Evolutionary conservation across 2,113 vertebrate genomes (phyloP).

Genomic region (Scomber japonicus): DNA sequence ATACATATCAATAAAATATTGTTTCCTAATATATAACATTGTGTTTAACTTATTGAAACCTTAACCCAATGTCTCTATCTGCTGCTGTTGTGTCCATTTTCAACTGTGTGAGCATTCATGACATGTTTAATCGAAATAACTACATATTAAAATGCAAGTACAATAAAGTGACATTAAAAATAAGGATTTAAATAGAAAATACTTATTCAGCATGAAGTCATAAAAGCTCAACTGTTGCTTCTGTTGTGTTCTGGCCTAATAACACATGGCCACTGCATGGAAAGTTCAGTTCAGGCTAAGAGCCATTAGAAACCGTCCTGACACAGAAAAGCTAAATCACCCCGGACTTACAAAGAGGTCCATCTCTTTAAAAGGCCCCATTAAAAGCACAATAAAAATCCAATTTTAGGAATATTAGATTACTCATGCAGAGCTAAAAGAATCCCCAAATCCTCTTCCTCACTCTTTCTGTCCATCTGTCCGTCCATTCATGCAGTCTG

Average conservation of each 20-base stretch:
- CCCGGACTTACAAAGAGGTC: slow-evolving; percentile 33
- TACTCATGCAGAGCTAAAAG: slow-evolving; percentile 33
- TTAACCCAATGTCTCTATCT: no score
- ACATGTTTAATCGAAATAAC: no score
- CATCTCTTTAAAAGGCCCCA: slow-evolving; percentile 29
- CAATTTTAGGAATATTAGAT: slow-evolving; percentile 30
- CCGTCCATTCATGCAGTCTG: not conserved
- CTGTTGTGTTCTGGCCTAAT: slow-evolving; percentile 2
- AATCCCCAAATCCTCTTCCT: slow-evolving; percentile 3
- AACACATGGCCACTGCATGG: slow-evolving; percentile 21
- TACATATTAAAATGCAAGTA: no score
- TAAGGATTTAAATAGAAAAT: not conserved
- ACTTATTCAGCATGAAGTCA: not conserved
- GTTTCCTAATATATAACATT: no score
- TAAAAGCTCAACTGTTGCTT: not conserved
- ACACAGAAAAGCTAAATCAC: slow-evolving; percentile 39
- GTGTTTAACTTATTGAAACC: no score
- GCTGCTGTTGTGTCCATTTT: no score
- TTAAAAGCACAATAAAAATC: slow-evolving; percentile 27
- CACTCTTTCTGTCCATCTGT: not conserved
- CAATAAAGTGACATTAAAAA: not conserved
- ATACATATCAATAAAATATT: no score
- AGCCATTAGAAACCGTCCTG: slow-evolving; percentile 22
- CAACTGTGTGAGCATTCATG: no score
- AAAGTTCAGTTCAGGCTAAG: slow-evolving; percentile 22